These are phyloP conservation scores for Oriolus oriolus DNA, from an alignment of 2,113 vertebrate species.

Conservation along the genomic window DNA sequence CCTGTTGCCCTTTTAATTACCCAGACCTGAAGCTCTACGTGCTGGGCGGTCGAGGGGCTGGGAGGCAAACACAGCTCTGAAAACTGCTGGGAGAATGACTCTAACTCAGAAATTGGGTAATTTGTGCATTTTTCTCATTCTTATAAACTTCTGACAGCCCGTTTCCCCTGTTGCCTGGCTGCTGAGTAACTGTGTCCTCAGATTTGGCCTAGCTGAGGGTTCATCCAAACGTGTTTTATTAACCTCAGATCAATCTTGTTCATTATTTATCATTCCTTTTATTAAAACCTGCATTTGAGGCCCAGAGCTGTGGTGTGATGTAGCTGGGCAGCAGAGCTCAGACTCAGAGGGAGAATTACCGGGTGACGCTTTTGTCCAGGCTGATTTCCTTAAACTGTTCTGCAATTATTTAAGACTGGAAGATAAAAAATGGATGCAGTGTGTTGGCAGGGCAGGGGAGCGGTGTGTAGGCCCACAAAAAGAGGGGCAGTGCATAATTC, in stretches of 20 bases:
- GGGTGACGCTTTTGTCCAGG: background rate
- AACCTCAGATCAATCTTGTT: background rate
- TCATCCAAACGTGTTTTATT: background rate
- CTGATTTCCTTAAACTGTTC: background rate
- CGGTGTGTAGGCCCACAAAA: background rate
- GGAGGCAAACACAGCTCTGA: background rate
- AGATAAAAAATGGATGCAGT: background rate
- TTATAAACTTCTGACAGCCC: background rate
- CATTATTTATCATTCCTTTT: background rate
- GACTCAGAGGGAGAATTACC: background rate
- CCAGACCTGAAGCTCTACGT: background rate
- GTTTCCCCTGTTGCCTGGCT: background rate
- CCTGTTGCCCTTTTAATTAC: background rate
- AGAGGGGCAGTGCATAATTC: background rate
- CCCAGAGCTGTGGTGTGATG: background rate
- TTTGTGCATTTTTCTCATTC: background rate
- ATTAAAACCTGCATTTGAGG: background rate
- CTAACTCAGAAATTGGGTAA: background rate
- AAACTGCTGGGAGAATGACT: background rate
- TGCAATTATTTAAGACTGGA: background rate
- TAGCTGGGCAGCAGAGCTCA: background rate
- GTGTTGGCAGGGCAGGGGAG: background rate
- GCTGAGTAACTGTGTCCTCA: background rate
- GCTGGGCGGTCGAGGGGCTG: rapidly evolving
- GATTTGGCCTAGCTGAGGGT: background rate